A percentile compares a stretch with the other conserved stretches of the same genome.
phyloP scores from a whole-genome alignment of 1,140 invertebrate genomes.

The Planococcus citri region DNA sequence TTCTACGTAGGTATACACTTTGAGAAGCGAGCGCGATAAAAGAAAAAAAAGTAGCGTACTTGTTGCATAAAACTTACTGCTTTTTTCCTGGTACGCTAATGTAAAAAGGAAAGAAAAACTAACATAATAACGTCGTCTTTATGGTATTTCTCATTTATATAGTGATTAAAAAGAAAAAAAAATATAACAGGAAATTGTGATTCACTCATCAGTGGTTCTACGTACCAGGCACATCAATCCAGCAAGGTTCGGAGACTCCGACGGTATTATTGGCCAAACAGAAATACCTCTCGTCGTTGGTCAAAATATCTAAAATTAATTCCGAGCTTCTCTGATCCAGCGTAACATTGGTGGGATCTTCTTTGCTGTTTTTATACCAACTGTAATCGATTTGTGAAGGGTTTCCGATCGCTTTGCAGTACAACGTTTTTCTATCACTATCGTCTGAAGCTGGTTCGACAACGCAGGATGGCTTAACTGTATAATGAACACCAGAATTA shows the following conservation, averaged over 20 bases:
- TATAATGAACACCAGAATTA: background rate
- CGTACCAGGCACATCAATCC: slow-evolving; percentile 63
- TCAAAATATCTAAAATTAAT: slow-evolving; percentile 47
- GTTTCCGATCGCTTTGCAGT: slow-evolving; percentile 69
- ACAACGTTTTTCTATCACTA: slow-evolving; percentile 55
- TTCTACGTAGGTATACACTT: too few relatives aligned
- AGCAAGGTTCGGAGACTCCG: slow-evolving; percentile 58
- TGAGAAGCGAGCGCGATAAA: too few relatives aligned
- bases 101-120: background rate
- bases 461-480: slow-evolving; percentile 52
- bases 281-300: slow-evolving; percentile 50
- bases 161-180: background rate
- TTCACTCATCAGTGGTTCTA: background rate
- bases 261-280: slow-evolving; percentile 73
- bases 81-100: slow-evolving; percentile 41
- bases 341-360: background rate
- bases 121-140: background rate
- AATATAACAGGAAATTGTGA: background rate
- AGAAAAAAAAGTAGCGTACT: too few relatives aligned
- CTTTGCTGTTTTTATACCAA: slow-evolving; percentile 54
- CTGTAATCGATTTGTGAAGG: slow-evolving; percentile 64
- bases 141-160: background rate
- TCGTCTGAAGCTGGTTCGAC: slow-evolving; percentile 49
- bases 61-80: slow-evolving; percentile 36
- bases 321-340: slow-evolving; percentile 23